phyloP scores from a whole-genome alignment of 2,888 invertebrate species.

The Stramonita haemastoma region DNA sequence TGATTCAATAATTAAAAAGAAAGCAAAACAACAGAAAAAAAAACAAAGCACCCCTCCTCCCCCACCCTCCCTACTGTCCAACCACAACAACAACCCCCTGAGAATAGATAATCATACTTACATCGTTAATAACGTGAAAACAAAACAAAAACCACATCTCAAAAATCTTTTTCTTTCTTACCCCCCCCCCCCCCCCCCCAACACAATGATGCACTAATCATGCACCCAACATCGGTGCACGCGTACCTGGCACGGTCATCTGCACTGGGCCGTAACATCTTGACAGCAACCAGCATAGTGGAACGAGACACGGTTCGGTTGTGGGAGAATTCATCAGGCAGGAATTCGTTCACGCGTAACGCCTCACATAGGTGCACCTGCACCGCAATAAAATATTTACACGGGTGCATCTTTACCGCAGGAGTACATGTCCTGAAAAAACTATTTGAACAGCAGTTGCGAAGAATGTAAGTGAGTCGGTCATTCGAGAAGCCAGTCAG shows the following conservation, averaged over 20 bases:
- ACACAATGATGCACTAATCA: not conserved
- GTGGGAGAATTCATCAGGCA: constrained; percentile 71
- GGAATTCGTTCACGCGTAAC: constrained; percentile 83
- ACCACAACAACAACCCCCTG: too few species aligned
- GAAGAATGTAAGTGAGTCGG: too few species aligned
- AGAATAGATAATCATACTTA: too few species aligned
- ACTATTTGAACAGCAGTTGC: too few species aligned
- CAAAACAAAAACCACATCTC: not conserved
- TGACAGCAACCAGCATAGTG: constrained; percentile 89
- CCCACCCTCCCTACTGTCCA: too few species aligned
- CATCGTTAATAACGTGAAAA: too few species aligned
- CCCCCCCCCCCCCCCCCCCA: too few species aligned
- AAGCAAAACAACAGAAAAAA: not conserved
- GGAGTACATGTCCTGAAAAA: too few species aligned
- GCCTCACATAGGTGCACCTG: constrained; percentile 91
- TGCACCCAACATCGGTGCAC: not conserved
- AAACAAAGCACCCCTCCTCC: not conserved
- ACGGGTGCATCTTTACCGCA: not conserved
- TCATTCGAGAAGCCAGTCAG: too few species aligned
- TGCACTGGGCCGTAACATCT: constrained; percentile 88
- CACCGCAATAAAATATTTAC: not conserved
- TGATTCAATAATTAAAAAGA: not conserved
- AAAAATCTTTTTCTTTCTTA: not conserved
- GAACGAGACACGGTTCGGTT: constrained; percentile 84
- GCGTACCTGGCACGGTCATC: constrained; percentile 87